Evolutionary conservation across 1,140 invertebrate genomes (phyloP), one percentile per base, ranked within the genome.

Genomic region (Fopius arisanus): DNA sequence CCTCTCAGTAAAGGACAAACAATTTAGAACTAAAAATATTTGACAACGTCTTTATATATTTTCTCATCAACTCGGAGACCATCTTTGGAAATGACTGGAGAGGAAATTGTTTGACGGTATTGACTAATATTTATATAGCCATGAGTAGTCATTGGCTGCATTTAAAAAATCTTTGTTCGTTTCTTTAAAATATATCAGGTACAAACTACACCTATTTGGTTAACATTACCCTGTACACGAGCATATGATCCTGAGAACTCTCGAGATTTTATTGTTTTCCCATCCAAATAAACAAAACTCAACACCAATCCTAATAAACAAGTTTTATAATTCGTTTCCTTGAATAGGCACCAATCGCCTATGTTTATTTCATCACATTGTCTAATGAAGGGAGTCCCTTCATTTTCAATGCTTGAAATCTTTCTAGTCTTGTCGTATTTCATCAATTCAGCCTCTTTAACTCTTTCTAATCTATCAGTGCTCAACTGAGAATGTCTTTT

Each of bases 221-320:
- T 37, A 5, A n/a, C 14, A 67, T 67, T 67, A 21, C 28, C 28
- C 19, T 67, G n/a, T n/a, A n/a, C n/a, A n/a, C n/a, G n/a, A n/a
- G n/a, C n/a, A n/a, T n/a, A n/a, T n/a, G n/a, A n/a, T 67, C 66
- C 37, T 6, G 66, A 67, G 41, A 67, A 67, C 41, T 67, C 66
- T 67, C 66, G n/a, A n/a, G 28, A 16, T 67, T 5, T 33, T 26
- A 67, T 21, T 21, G 66, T 69, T 41, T 48, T 69, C 4, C 67
- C 40, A 12, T 69, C 19, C 21, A 23, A 48, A 51, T 69, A 69
- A 48, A 43, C 67, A 48, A 69, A 69, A 48, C 40, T 69, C 37
- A 69, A 69, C 40, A 69, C 40, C 26, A 69, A 43, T 21, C 67
- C 67, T 43, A 69, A 51, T 16, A 69, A 69, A 69, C 67, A 69